These are phyloP conservation scores for Neodiprion lecontei DNA, from an alignment of 1,140 invertebrate genomes.

Conservation along the genomic window DNA sequence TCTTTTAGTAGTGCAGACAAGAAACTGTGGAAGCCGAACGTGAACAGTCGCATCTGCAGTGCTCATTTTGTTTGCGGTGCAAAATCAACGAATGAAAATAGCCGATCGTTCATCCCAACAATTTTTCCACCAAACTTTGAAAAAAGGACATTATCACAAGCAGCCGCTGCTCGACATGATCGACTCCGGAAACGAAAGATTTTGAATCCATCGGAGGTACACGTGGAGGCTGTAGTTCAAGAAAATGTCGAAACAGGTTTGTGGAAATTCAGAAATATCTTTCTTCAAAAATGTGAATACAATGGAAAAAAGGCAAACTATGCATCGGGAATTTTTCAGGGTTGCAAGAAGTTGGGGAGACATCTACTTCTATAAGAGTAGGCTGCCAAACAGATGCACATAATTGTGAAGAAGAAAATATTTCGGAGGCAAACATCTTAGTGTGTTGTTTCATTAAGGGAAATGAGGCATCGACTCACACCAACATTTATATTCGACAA, in stretches of 20 bases:
- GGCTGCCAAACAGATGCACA: slow-evolving; percentile 10
- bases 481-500: slow-evolving; percentile 6
- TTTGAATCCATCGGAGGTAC: neutral
- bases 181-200: neutral
- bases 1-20: neutral
- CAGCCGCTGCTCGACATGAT: neutral
- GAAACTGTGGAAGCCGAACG: no score
- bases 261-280: no score
- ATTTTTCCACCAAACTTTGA: neutral
- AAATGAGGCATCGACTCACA: neutral
- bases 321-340: neutral
- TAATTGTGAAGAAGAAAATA: slow-evolving; percentile 9
- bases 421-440: neutral
- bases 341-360: no score
- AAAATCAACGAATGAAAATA: neutral
- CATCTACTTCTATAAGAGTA: neutral
- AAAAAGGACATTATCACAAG: neutral
- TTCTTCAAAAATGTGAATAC: no score
- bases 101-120: neutral
- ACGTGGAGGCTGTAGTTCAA: neutral
- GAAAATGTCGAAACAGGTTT: no score
- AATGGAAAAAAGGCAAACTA: neutral
- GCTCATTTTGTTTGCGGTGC: no score
- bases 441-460: neutral
- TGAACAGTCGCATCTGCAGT: no score